Percentiles rank a stretch among this genome's conserved stretches.
Evolutionary conservation across 2,113 vertebrate genomes (phyloP).

Genomic region (Holacanthus passer): DNA sequence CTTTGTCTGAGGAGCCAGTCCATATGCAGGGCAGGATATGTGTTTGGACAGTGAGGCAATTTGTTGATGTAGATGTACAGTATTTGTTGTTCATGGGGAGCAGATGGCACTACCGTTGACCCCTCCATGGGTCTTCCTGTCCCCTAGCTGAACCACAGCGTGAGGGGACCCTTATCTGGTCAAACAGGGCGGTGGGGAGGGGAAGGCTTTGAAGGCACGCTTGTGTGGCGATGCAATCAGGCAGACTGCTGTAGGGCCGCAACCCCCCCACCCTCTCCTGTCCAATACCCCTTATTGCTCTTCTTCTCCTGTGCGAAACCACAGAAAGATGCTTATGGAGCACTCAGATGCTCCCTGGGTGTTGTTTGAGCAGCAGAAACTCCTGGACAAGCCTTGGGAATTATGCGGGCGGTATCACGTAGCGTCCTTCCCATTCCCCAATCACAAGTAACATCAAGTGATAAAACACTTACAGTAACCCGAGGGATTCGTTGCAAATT

Average conservation of each 20-base stretch:
- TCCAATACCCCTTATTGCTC: slow-evolving; percentile 57
- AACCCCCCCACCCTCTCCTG: slow-evolving; percentile 12
- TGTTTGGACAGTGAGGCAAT: slow-evolving; percentile 48
- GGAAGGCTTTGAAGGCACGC: slow-evolving; percentile 84
- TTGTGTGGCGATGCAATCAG: slow-evolving; percentile 85
- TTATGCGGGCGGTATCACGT: slow-evolving; percentile 61
- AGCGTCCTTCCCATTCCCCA: slow-evolving; percentile 54
- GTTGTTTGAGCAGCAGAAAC: slow-evolving; percentile 42
- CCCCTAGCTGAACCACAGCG: slow-evolving; percentile 81
- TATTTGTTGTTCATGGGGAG: slow-evolving; percentile 67
- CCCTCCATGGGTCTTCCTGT: slow-evolving; percentile 82
- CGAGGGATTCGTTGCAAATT: slow-evolving; percentile 73
- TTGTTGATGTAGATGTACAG: slow-evolving; percentile 64
- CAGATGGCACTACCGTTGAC: slow-evolving; percentile 80
- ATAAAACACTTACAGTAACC: slow-evolving; percentile 75
- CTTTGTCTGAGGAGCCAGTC: slow-evolving; percentile 13
- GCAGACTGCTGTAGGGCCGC: slow-evolving; percentile 74
- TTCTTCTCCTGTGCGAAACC: slow-evolving; percentile 52
- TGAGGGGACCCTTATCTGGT: slow-evolving; percentile 83
- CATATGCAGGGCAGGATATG: slow-evolving; percentile 14
- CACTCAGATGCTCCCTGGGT: slow-evolving; percentile 28
- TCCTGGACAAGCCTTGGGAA: slow-evolving; percentile 49
- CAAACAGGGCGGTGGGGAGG: slow-evolving; percentile 80
- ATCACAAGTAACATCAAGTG: slow-evolving; percentile 67
- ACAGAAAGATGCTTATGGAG: slow-evolving; percentile 35